A percentile compares a stretch with the other conserved stretches of the same genome.
Conservation (phyloP, 2,797 vertebrate genomes). For the Enteromius viviparus region DNA sequence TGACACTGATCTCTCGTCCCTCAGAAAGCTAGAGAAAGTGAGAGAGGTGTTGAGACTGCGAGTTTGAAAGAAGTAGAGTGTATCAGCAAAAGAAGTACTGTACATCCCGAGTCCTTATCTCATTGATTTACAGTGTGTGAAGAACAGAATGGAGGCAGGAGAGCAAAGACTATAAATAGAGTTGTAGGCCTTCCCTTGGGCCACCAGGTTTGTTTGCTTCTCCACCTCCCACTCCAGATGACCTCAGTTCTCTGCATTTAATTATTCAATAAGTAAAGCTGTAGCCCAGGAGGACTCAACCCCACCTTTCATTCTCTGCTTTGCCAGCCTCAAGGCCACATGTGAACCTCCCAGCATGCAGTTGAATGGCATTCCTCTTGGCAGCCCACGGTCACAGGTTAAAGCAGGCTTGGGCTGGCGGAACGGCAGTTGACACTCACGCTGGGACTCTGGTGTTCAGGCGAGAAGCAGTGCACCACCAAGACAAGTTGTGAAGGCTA, state of each 20-base stretch:
- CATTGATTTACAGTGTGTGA: conserved; percentile 50
- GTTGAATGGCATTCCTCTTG: conserved; percentile 4
- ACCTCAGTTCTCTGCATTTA: conserved; percentile 66
- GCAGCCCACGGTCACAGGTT: conserved; percentile 19
- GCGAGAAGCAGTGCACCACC: neutral
- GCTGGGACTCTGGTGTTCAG: neutral
- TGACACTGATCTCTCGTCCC: neutral
- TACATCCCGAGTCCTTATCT: conserved; percentile 5
- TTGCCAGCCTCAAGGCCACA: conserved; percentile 20
- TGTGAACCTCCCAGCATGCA: conserved; percentile 4
- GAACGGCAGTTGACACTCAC: neutral
- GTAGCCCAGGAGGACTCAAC: conserved; percentile 43
- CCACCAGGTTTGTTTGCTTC: conserved; percentile 51
- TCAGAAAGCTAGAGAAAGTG: neutral
- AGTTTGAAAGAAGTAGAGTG: conserved; percentile 1
- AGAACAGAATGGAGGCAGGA: conserved; percentile 16
- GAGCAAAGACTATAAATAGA: conserved; percentile 66
- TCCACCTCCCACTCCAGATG: conserved; percentile 48
- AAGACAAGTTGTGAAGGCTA: neutral
- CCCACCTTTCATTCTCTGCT: conserved; percentile 18
- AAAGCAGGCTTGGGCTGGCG: neutral
- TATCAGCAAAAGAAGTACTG: conserved; percentile 24
- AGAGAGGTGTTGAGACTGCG: conserved; percentile 9
- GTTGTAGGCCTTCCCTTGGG: conserved; percentile 52
- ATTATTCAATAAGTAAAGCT: conserved; percentile 70